Evolutionary conservation across 1,140 invertebrate species (phyloP), one percentile per base, ranked within the genome.

Genomic region (Chrysomallon squamiferum): DNA sequence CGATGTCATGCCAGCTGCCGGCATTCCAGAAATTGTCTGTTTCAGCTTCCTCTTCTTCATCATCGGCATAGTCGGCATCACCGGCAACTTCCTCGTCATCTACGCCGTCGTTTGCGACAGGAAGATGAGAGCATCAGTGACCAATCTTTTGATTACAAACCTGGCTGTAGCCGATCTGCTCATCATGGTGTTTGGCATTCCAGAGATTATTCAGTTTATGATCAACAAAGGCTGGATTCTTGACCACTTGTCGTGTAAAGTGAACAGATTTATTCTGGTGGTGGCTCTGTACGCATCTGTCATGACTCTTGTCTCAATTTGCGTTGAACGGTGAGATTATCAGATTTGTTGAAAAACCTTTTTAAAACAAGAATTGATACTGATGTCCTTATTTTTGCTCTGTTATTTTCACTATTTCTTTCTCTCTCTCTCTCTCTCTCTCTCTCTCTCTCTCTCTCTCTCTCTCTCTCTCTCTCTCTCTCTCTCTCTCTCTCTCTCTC

Each of bases 161-260:
- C 41, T 77, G 2, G 74, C 74, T 0, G 50, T 84, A 7, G 82
- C 82, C 32, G 85, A 86, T 38, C 68, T 86, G 2, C 58, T 83
- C 6, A 84, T 85, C 20, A 80, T 86, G 82, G 30, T 86, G 0
- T 76, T 82, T 15, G 85, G 83, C 11, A 72, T 86, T 22, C 82
- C 84, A 2, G 85, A 87, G 50, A 85, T 85, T 35, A 71, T 83
- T 0, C 78, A 79, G 69, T 86, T 86, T 62, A 85, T 86, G 70
- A 59, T 77, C 35, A 81, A 85, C 66, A 59, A 57, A 32, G 86
- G 84, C 9, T 87, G 86, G 86, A 68, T 79, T 7, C 59, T 86
- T 13, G 76, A 77, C 6, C 29, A 69, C 22, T 41, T 66, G 0
- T 43, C 76, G 2, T 87, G 86, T 65, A 85, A 83, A 64, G 61